These are phyloP conservation scores for Lamprotornis superbus DNA, from an alignment of 2,113 vertebrate species.

Conservation along the genomic window DNA sequence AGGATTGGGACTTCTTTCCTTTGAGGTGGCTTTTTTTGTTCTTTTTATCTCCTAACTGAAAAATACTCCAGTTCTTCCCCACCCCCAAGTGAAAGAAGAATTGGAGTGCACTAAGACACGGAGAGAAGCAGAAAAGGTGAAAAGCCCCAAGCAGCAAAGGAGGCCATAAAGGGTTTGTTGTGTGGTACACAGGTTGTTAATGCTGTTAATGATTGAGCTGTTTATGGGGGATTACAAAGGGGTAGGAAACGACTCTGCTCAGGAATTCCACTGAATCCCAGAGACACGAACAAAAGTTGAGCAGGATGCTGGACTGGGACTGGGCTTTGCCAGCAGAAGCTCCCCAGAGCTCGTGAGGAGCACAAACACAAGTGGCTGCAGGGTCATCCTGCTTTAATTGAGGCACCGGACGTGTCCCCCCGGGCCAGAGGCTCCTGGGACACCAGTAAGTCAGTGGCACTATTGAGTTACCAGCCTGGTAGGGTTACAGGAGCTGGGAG, in stretches of 20 bases:
- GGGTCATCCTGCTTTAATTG: not conserved
- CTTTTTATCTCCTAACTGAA: constrained; percentile 2
- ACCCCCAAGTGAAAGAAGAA: constrained; percentile 13
- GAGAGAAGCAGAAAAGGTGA: constrained; percentile 13
- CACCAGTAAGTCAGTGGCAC: not conserved
- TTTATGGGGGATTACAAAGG: constrained; percentile 35
- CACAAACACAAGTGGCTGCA: not conserved
- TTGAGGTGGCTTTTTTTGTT: not conserved
- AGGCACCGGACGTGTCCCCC: not conserved
- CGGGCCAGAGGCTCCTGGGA: not conserved
- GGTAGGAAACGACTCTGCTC: not conserved
- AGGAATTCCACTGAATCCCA: not conserved
- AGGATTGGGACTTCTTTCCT: not conserved
- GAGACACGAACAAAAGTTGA: not conserved
- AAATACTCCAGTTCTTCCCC: not conserved
- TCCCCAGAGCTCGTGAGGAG: not conserved
- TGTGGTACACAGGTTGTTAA: constrained; percentile 36
- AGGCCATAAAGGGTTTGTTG: constrained; percentile 45
- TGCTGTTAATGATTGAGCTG: constrained; percentile 59
- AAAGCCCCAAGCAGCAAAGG: not conserved
- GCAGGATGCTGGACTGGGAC: not conserved
- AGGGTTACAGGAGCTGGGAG: constrained; percentile 52
- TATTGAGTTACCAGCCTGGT: not conserved
- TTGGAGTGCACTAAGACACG: not conserved
- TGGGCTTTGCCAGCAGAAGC: not conserved